Percentiles rank a stretch among this genome's conserved stretches.
Conservation (phyloP, 2,113 vertebrate genomes). For the Pomatostomus ruficeps region DNA sequence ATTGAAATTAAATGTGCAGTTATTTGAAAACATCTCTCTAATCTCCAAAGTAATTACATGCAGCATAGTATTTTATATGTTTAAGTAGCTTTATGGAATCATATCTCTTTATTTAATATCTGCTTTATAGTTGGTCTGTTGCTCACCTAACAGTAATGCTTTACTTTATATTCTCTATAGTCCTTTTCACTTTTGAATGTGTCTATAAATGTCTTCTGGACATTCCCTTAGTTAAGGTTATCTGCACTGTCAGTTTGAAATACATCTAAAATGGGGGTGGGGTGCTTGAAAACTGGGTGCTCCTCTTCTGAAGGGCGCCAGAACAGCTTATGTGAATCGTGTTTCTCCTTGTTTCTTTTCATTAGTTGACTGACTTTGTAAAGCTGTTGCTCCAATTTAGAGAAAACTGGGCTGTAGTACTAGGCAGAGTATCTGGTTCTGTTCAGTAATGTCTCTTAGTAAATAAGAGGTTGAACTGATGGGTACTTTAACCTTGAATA, state of each 20-base stretch:
- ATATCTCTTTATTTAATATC: not conserved
- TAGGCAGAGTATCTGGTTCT: not conserved
- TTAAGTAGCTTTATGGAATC: not conserved
- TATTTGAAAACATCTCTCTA: not conserved
- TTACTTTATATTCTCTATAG: not conserved
- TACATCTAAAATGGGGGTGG: not conserved
- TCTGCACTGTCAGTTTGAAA: not conserved
- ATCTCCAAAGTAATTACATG: not conserved
- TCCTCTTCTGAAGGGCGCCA: not conserved
- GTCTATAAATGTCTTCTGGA: not conserved
- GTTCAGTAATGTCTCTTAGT: not conserved
- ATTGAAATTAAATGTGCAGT: not conserved
- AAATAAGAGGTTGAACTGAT: not conserved
- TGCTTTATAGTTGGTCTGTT: not conserved
- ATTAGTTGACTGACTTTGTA: not conserved
- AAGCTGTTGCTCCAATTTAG: not conserved
- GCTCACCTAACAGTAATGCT: not conserved
- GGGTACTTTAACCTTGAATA: not conserved
- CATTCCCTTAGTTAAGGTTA: not conserved
- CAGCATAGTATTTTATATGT: not conserved
- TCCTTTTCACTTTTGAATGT: not conserved
- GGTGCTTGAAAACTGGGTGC: not conserved
- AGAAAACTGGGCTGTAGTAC: not conserved
- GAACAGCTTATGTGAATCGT: not conserved
- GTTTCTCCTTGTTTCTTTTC: not conserved